Conservation (phyloP, 1,140 invertebrate species). For the Popillia japonica region DNA sequence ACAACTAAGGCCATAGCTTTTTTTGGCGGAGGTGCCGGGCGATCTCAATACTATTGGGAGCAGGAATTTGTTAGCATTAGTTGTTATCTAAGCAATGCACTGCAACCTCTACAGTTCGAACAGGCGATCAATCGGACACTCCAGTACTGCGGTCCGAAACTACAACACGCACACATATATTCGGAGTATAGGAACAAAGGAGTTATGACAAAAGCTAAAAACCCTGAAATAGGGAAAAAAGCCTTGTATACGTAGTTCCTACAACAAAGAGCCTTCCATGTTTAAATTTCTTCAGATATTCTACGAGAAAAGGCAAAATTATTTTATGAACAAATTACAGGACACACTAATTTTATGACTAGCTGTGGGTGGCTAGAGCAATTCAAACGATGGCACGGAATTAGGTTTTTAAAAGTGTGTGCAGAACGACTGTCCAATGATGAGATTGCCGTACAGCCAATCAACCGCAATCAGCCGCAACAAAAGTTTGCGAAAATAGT, state of each 20-base stretch:
- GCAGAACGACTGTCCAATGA: neutral
- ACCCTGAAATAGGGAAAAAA: neutral
- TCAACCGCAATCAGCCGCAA: too few species aligned
- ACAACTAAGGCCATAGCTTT: too few species aligned
- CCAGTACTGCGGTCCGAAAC: too few species aligned
- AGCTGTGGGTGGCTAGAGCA: neutral
- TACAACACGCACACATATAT: too few species aligned
- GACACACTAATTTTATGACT: neutral
- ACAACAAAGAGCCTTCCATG: neutral
- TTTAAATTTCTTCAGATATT: neutral
- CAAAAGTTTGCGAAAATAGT: neutral
- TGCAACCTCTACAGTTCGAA: too few species aligned
- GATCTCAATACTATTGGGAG: too few species aligned
- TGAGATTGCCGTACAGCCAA: neutral
- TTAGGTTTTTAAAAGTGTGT: neutral
- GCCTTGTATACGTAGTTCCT: neutral
- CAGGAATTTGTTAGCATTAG: too few species aligned
- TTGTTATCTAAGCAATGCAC: too few species aligned
- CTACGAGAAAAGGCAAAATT: neutral
- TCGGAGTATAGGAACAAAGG: too few species aligned
- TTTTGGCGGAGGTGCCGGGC: too few species aligned
- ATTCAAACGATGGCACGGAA: neutral
- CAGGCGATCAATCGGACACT: too few species aligned
- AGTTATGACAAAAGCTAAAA: too few species aligned
- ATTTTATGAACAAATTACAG: neutral